These are phyloP conservation scores for Sebastes alutus DNA, from an alignment of 2,797 vertebrate species.

Conservation along the genomic window DNA sequence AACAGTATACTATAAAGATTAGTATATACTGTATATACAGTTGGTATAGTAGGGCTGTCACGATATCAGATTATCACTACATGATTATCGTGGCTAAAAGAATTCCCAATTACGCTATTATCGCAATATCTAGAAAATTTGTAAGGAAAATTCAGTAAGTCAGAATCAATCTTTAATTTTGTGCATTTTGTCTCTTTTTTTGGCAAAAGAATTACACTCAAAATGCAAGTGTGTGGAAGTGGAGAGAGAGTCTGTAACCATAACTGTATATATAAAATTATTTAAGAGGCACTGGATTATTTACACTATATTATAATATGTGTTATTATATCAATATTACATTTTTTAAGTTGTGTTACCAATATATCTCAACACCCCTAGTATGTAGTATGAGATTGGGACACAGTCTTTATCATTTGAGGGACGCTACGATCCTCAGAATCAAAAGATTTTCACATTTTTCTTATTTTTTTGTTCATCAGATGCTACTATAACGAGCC, in stretches of 20 bases:
- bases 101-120: neutral
- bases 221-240: too few species aligned
- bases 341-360: neutral
- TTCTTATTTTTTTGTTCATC: neutral
- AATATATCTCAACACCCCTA: neutral
- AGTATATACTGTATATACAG: neutral
- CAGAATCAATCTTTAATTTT: too few species aligned
- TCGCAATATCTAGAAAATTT: neutral
- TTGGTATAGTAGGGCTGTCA: neutral
- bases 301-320: neutral
- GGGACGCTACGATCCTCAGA: neutral
- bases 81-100: neutral
- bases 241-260: too few species aligned
- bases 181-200: neutral
- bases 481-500: neutral
- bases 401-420: neutral
- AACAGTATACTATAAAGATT: neutral
- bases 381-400: neutral
- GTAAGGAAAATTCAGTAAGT: accelerated
- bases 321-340: neutral
- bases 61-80: too few species aligned
- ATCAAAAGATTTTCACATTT: neutral
- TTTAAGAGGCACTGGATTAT: too few species aligned
- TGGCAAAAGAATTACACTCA: neutral
- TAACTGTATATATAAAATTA: too few species aligned